phyloP scores from a whole-genome alignment of 2,113 vertebrate species.

The Catharus minimus region DNA sequence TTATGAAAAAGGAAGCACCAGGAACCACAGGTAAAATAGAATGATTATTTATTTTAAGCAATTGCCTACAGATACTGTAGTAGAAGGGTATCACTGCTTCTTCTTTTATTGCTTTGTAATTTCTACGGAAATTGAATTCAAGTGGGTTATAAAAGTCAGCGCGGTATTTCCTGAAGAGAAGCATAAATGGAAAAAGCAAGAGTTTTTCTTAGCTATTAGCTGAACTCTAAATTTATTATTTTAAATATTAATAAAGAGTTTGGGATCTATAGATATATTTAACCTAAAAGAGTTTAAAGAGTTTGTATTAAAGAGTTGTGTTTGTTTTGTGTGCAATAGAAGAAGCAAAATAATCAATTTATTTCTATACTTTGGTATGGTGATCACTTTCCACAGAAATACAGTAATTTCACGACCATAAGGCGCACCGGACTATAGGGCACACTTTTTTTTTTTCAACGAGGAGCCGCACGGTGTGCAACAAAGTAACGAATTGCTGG shows the following conservation, averaged over 20 bases:
- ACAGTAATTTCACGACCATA: no score
- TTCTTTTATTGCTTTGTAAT: neutral
- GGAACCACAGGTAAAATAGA: neutral
- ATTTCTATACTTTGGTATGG: neutral
- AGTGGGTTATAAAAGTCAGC: neutral
- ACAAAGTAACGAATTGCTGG: no score
- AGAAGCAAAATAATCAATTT: neutral
- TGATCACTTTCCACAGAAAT: neutral
- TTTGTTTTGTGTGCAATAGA: neutral
- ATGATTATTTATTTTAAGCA: neutral
- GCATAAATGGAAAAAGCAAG: neutral
- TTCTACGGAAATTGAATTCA: neutral
- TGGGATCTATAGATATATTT: neutral
- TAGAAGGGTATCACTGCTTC: neutral
- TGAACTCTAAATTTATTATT: neutral
- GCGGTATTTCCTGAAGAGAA: neutral
- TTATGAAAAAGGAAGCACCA: neutral
- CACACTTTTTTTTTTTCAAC: no score
- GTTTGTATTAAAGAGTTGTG: no score
- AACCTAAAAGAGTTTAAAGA: neutral
- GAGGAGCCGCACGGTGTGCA: no score
- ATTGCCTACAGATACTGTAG: neutral
- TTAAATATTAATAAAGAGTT: neutral
- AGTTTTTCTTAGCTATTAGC: neutral
- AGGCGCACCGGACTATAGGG: no score